Evolutionary conservation across 2,888 invertebrate genomes (phyloP), one percentile per base, ranked within the genome.

Genomic region (Azorinus chamasolen): DNA sequence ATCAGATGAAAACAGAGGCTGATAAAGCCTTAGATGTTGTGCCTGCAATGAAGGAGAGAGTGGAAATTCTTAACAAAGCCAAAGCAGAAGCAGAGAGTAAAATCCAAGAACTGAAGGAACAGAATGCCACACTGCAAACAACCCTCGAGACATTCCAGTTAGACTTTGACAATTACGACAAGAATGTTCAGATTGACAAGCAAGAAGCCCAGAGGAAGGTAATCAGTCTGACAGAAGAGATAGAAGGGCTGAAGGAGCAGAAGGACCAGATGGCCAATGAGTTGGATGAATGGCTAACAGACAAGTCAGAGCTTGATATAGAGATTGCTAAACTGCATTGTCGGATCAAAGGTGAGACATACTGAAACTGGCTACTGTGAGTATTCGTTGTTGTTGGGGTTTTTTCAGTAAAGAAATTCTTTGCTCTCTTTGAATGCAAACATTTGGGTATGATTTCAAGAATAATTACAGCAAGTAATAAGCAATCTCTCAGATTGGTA

Each of bases 291-390:
- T 75, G 78, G 73, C 55, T 78, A 12, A 69, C 71, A 18, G 83
- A 83, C 32, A 81, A 81, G 48, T 68, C 77, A 14, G 81, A 78
- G 25, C 69, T 81, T 5, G 81, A 81, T 25, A 78, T 81, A n/a
- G 81, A 82, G 45, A 62, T 76, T 24, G 76, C 82, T 18, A 75
- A 76, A 43, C 68, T 76, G 20, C 79, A 76, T 51, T 79, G 82
- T 61, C 51, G 79, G 45, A 74, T 69, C 41, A 81, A 72, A 71
- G 75, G 71, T 76, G 65, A 27, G n/a, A n/a, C n/a, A n/a, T n/a
- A n/a, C n/a, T n/a, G n/a, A n/a, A n/a, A n/a, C n/a, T n/a, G n/a
- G n/a, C n/a, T n/a, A n/a, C n/a, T n/a, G n/a, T n/a, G n/a, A n/a
- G 24, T n/a, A n/a, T n/a, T n/a, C n/a, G n/a, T n/a, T n/a, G n/a